Percentiles rank a stretch among this genome's conserved stretches.
Evolutionary conservation across 2,888 invertebrate genomes (phyloP).

Genomic region (Apamea monoglypha): DNA sequence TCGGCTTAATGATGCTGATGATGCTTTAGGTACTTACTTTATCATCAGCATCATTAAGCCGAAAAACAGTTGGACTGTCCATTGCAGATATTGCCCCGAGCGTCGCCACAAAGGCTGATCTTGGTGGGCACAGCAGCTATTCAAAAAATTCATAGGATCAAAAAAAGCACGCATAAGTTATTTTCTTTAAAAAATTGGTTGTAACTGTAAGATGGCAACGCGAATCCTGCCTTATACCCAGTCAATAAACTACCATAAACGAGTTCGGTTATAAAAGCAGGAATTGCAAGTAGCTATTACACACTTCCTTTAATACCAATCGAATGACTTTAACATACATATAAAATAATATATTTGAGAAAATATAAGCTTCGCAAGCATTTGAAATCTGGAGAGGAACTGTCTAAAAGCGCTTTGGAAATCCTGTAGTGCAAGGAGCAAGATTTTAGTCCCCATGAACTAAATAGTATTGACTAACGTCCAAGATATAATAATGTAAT

Average conservation of each 20-base stretch:
- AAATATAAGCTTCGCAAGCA: neutral
- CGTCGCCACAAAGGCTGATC: too few relatives aligned
- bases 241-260: conserved; percentile 5
- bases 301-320: neutral
- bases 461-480: neutral
- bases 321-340: neutral
- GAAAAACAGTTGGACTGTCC: too few relatives aligned
- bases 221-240: neutral
- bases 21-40: too few relatives aligned
- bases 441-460: neutral
- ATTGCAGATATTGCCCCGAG: too few relatives aligned
- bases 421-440: neutral
- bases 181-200: too few relatives aligned
- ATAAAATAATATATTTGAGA: neutral
- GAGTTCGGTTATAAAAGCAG: conserved; percentile 16
- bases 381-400: neutral
- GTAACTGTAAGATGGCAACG: neutral
- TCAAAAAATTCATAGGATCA: too few relatives aligned
- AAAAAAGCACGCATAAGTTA: too few relatives aligned
- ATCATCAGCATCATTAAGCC: neutral
- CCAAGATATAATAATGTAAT: neutral
- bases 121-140: too few relatives aligned
- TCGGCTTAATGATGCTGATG: too few relatives aligned
- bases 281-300: conserved; percentile 13
- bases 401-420: neutral